These are phyloP conservation scores for Sthenelais limicola DNA, from an alignment of 2,888 invertebrate species.

Conservation along the genomic window DNA sequence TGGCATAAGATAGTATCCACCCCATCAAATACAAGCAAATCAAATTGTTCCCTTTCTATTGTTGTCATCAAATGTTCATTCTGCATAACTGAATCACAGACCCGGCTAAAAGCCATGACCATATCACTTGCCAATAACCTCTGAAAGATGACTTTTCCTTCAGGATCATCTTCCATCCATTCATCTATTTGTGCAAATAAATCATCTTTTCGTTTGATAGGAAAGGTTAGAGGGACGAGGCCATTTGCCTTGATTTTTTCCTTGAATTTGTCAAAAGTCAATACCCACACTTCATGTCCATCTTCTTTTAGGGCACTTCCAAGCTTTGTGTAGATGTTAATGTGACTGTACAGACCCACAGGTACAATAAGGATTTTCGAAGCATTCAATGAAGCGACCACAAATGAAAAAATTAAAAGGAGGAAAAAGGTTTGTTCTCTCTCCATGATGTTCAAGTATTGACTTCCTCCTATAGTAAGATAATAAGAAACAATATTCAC, in stretches of 20 bases:
- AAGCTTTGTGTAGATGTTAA: too few species aligned
- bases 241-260: not conserved
- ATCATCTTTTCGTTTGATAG: not conserved
- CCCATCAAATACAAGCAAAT: conserved; percentile 21
- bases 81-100: not conserved
- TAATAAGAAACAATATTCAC: too few species aligned
- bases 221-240: not conserved
- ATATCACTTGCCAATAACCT: not conserved
- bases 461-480: too few species aligned
- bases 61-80: conserved; percentile 7
- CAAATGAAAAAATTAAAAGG: too few species aligned
- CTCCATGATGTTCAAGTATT: too few species aligned
- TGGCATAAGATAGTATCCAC: not conserved
- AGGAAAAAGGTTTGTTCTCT: too few species aligned
- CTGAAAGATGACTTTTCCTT: not conserved
- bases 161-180: not conserved
- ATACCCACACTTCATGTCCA: conserved; percentile 7
- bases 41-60: conserved; percentile 5
- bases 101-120: not conserved
- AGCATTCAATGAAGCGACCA: too few species aligned
- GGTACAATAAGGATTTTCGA: too few species aligned
- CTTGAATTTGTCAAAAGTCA: not conserved
- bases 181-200: not conserved
- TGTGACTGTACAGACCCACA: too few species aligned
- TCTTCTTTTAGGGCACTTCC: too few species aligned